A percentile compares a stretch with the other conserved stretches of the same genome.
Evolutionary conservation across 1,140 invertebrate genomes (phyloP).

Genomic region (Paralvinella palmiformis): DNA sequence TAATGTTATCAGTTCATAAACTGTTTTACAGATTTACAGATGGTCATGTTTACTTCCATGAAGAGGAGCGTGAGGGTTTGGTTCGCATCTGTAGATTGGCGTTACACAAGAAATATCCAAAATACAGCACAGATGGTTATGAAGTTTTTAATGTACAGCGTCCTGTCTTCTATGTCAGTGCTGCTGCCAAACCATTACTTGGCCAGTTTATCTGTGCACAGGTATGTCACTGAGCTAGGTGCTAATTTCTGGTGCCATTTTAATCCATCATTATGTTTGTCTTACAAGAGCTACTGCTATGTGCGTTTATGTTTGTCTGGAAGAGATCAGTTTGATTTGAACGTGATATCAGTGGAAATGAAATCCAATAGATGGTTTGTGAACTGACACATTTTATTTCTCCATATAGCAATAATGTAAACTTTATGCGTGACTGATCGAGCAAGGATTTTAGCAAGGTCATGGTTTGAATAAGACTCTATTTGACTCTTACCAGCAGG

Average conservation of each 20-base stretch:
- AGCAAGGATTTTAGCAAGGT: too few relatives aligned
- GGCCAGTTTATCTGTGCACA: conserved; percentile 73
- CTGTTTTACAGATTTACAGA: conserved; percentile 55
- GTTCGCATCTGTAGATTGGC: conserved; percentile 70
- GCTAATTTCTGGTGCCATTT: background rate
- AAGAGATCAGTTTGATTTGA: too few relatives aligned
- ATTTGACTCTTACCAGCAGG: too few relatives aligned
- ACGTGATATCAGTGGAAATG: too few relatives aligned
- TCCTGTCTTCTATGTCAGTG: conserved; percentile 76
- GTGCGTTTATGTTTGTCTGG: too few relatives aligned
- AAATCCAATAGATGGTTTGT: too few relatives aligned
- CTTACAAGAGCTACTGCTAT: too few relatives aligned
- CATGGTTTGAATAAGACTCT: too few relatives aligned
- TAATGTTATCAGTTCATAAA: background rate
- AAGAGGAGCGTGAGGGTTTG: conserved; percentile 69
- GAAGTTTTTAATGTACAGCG: conserved; percentile 66
- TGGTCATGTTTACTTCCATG: conserved; percentile 68
- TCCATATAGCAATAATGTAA: too few relatives aligned
- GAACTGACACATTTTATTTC: too few relatives aligned
- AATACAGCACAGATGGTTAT: conserved; percentile 74
- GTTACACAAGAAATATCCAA: conserved; percentile 72
- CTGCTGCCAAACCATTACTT: conserved; percentile 65
- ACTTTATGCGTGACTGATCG: too few relatives aligned
- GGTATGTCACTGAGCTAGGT: conserved; percentile 40
- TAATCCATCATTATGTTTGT: background rate